Conservation (phyloP, 2,888 invertebrate genomes). For the Camponotus fellah region DNA sequence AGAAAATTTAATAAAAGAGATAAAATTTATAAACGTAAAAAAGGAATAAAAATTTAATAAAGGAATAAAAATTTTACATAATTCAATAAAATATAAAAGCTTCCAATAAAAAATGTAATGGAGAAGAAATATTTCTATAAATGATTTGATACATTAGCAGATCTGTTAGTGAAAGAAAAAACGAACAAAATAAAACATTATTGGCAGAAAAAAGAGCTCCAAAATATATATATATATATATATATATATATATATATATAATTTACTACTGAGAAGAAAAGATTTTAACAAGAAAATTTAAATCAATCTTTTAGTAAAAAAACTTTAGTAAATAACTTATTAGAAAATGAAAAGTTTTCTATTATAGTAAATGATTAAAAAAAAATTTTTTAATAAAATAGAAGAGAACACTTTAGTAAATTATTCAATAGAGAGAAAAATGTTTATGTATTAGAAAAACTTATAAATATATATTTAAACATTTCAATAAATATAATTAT, state of each 20-base stretch:
- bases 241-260: background rate
- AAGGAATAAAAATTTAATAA: too few relatives aligned
- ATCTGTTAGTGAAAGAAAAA: background rate
- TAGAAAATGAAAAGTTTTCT: background rate
- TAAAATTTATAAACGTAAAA: background rate
- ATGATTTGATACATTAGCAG: background rate
- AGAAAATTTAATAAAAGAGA: background rate
- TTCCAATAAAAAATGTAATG: background rate
- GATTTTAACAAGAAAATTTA: background rate
- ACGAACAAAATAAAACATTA: background rate
- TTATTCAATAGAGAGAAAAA: too few relatives aligned
- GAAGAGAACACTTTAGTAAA: too few relatives aligned
- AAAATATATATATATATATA: too few relatives aligned
- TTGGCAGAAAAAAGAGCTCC: background rate
- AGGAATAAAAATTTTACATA: background rate
- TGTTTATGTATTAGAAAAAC: too few relatives aligned
- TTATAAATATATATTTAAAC: too few relatives aligned
- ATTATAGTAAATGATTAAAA: too few relatives aligned
- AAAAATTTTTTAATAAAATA: too few relatives aligned
- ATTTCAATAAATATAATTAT: too few relatives aligned
- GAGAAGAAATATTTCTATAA: background rate
- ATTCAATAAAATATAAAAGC: background rate
- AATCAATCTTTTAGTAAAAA: background rate
- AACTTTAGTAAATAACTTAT: background rate
- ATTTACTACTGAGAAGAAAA: background rate